A percentile compares a stretch with the other conserved stretches of the same genome.
These are phyloP conservation scores for Gryllus bimaculatus DNA, from an alignment of 1,140 invertebrate genomes.

Conservation along the genomic window DNA sequence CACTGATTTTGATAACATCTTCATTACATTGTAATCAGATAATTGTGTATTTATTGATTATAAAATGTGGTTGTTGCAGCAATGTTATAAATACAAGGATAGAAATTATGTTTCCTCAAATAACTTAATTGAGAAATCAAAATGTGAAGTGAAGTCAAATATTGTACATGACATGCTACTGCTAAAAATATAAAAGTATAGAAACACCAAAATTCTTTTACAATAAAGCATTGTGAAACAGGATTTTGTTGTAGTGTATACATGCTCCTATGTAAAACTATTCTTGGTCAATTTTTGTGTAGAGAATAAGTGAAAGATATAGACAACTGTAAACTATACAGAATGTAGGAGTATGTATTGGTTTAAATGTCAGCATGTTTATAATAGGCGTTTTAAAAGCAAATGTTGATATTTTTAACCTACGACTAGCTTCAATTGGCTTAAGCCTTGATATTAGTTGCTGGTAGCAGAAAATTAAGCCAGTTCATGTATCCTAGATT, in stretches of 20 bases:
- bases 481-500: constrained; percentile 4
- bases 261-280: not conserved
- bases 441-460: not conserved
- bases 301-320: not conserved
- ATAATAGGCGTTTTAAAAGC: not conserved
- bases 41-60: too few relatives aligned
- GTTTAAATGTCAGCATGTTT: not conserved
- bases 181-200: not conserved
- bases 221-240: not conserved
- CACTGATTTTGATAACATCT: too few relatives aligned
- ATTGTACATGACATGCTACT: not conserved
- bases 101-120: not conserved
- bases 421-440: not conserved
- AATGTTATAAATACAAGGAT: not conserved
- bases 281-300: not conserved
- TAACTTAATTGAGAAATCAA: not conserved
- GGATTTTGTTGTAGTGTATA: not conserved
- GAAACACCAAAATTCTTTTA: not conserved
- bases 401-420: not conserved
- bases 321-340: not conserved
- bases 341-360: not conserved
- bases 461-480: not conserved
- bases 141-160: not conserved
- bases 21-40: too few relatives aligned
- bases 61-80: not conserved